phyloP scores from a whole-genome alignment of 2,113 vertebrate genomes.

The Propithecus coquereli region DNA sequence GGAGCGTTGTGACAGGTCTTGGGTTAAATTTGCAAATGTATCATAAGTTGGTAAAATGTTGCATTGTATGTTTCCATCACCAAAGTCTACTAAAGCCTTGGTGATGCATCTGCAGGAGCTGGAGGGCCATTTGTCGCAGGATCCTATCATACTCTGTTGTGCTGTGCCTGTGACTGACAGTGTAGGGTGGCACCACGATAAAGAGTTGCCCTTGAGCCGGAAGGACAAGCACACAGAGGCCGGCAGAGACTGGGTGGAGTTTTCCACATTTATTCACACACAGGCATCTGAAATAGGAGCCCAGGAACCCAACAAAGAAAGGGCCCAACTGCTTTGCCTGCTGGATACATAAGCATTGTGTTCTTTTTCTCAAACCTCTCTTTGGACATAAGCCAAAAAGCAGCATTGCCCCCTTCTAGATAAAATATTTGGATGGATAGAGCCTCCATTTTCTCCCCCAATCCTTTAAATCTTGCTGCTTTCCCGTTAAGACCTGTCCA shows the following conservation, averaged over 20 bases:
- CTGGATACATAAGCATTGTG: not conserved
- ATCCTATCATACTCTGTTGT: not conserved
- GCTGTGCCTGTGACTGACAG: accelerated
- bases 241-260: not conserved
- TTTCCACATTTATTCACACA: not conserved
- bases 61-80: not conserved
- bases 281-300: not conserved
- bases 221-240: not conserved
- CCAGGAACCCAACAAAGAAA: not conserved
- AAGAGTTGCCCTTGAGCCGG: not conserved
- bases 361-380: not conserved
- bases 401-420: not conserved
- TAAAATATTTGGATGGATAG: not conserved
- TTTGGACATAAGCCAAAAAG: not conserved
- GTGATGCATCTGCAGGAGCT: not conserved
- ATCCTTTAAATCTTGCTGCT: not conserved
- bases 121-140: accelerated
- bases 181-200: accelerated
- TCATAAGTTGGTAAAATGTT: not conserved
- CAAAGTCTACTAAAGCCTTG: not conserved
- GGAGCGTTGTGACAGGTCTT: not conserved
- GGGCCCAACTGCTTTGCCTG: not conserved
- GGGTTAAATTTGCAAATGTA: not conserved
- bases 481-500: not conserved
- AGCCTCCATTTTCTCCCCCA: not conserved